phyloP scores from a whole-genome alignment of 2,888 invertebrate genomes.

The Atherix ibis region DNA sequence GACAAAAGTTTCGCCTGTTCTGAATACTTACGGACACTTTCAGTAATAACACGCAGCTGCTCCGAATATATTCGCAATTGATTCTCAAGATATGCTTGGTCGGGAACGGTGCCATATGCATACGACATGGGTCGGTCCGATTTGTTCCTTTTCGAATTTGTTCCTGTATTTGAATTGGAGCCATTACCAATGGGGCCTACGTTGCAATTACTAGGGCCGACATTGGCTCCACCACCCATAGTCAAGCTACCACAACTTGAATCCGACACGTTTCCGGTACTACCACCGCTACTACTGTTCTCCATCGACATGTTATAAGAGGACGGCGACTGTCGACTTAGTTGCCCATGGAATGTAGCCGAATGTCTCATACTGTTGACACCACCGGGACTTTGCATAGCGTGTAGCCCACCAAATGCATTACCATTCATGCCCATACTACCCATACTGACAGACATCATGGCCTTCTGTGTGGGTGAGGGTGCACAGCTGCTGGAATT shows the following conservation, averaged over 20 bases:
- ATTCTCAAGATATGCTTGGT: conserved; percentile 31
- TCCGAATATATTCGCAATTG: conserved; percentile 31
- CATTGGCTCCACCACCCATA: conserved; percentile 8
- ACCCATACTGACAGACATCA: neutral
- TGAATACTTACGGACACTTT: conserved; percentile 32
- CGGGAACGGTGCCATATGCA: conserved; percentile 27
- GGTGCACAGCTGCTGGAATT: conserved; percentile 13
- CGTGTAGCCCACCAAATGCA: neutral
- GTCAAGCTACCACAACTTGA: conserved; percentile 3
- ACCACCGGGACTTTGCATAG: conserved; percentile 1
- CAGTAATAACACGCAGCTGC: conserved; percentile 29
- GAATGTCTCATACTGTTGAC: conserved; percentile 26
- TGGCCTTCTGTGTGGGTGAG: conserved; percentile 9
- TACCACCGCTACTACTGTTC: conserved; percentile 8
- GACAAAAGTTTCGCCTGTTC: conserved; percentile 31
- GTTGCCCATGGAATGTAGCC: conserved; percentile 26
- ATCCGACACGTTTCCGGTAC: conserved; percentile 10
- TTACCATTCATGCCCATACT: neutral
- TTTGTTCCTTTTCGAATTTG: conserved; percentile 16
- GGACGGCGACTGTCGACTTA: conserved; percentile 15
- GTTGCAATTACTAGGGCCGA: conserved; percentile 11
- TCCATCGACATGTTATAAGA: conserved; percentile 7
- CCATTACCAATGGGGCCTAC: conserved; percentile 9
- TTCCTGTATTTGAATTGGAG: too few species aligned
- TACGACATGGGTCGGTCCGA: conserved; percentile 27